Percentiles rank a stretch among this genome's conserved stretches.
phyloP scores from a whole-genome alignment of 2,888 invertebrate genomes.

The Tryphoninae sp. region DNA sequence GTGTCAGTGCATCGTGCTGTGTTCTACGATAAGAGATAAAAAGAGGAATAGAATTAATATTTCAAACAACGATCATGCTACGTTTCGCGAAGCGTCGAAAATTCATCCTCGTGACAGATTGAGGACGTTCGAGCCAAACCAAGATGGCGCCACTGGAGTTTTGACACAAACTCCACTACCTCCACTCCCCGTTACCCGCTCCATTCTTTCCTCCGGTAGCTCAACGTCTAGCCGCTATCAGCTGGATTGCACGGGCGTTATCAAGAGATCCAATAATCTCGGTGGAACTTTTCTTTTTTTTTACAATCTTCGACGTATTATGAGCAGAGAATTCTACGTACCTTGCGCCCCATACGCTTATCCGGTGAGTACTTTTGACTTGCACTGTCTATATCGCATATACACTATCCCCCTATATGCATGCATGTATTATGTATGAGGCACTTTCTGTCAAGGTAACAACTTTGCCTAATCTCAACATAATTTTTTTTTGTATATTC shows the following conservation, averaged over 20 bases:
- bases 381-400: neutral
- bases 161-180: constrained; percentile 74
- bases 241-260: constrained; percentile 74
- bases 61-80: constrained; percentile 52
- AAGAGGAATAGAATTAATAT: neutral
- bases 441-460: too few species aligned
- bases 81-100: constrained; percentile 61
- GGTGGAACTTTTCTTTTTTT: constrained; percentile 46
- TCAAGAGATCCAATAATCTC: constrained; percentile 43
- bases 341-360: constrained; percentile 80
- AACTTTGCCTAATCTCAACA: too few species aligned
- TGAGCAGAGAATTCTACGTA: constrained; percentile 81
- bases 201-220: neutral
- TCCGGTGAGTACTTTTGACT: constrained; percentile 74
- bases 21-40: neutral
- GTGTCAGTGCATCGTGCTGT: constrained; percentile 6
- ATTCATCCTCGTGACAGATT: constrained; percentile 77
- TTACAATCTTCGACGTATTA: constrained; percentile 69
- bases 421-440: neutral
- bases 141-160: constrained; percentile 79
- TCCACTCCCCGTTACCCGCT: neutral
- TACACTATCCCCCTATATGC: neutral
- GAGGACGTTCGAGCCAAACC: constrained; percentile 69
- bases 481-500: too few species aligned
- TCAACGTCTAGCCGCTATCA: constrained; percentile 67